Conservation (phyloP, 92 coral and sea anemone genomes). For the Nematostella vectensis region DNA sequence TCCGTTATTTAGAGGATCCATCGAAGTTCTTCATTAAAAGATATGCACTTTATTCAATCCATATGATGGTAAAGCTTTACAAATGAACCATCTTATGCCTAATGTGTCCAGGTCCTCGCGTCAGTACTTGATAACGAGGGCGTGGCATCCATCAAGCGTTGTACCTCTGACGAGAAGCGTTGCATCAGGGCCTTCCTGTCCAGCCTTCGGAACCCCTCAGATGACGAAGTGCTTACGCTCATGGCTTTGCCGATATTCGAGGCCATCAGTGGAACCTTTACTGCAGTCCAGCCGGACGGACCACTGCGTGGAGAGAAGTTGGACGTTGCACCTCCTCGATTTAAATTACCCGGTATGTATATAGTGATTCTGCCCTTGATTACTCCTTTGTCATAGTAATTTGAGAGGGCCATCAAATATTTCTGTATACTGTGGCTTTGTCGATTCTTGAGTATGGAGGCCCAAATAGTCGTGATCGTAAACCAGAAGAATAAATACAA, state of each 20-base stretch:
- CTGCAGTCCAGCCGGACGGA: conserved; percentile 55
- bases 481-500: no score
- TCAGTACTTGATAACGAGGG: conserved; percentile 44
- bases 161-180: conserved; percentile 57
- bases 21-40: no score
- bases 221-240: conserved; percentile 67
- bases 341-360: conserved; percentile 61
- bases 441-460: no score
- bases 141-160: conserved; percentile 17
- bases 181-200: conserved; percentile 72
- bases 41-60: no score
- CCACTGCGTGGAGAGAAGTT: conserved; percentile 47
- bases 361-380: no score
- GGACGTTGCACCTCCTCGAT: conserved; percentile 76
- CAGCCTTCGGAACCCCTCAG: conserved; percentile 74
- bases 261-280: conserved; percentile 70
- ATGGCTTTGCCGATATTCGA: conserved; percentile 85
- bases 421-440: no score
- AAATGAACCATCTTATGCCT: no score
- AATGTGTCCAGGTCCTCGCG: conserved; percentile 37
- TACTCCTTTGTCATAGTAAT: no score
- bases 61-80: no score
- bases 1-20: no score
- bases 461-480: no score
- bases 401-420: no score